phyloP scores from a whole-genome alignment of 2,113 vertebrate species.

The Campylorhamphus procurvoides region DNA sequence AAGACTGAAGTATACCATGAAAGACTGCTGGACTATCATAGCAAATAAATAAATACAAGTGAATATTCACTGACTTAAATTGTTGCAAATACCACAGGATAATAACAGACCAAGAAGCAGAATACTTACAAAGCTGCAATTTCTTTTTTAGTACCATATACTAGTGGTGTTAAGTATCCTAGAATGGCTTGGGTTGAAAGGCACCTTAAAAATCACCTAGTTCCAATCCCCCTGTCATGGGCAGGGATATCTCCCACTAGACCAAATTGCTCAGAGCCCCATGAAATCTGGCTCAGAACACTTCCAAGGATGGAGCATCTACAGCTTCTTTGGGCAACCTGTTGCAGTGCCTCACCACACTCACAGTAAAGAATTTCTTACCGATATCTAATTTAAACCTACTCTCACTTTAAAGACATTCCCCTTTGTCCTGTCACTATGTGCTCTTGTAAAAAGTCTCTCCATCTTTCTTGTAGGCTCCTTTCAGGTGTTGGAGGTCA shows the following conservation, averaged over 20 bases:
- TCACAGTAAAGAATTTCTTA: neutral
- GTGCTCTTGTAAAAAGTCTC: neutral
- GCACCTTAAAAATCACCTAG: neutral
- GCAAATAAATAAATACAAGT: slow-evolving; percentile 2
- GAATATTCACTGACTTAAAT: neutral
- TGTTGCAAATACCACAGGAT: neutral
- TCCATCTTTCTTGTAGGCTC: neutral
- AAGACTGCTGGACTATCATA: neutral
- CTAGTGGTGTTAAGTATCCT: neutral
- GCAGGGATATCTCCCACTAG: neutral
- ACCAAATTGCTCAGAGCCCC: neutral
- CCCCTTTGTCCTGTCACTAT: neutral
- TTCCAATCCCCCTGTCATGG: neutral
- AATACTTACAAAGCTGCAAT: neutral
- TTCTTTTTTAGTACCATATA: neutral
- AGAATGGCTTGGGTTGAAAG: neutral
- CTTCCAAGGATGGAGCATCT: too few species aligned
- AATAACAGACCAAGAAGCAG: neutral
- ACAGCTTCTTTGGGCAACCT: neutral
- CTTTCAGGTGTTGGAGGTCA: neutral
- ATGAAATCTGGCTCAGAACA: neutral
- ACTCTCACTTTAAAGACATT: neutral
- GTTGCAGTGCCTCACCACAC: neutral
- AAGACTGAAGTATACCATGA: neutral
- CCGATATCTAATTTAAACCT: neutral